Evolutionary conservation across 2,797 vertebrate genomes (phyloP).

Genomic region (Heterohyrax brucei): DNA sequence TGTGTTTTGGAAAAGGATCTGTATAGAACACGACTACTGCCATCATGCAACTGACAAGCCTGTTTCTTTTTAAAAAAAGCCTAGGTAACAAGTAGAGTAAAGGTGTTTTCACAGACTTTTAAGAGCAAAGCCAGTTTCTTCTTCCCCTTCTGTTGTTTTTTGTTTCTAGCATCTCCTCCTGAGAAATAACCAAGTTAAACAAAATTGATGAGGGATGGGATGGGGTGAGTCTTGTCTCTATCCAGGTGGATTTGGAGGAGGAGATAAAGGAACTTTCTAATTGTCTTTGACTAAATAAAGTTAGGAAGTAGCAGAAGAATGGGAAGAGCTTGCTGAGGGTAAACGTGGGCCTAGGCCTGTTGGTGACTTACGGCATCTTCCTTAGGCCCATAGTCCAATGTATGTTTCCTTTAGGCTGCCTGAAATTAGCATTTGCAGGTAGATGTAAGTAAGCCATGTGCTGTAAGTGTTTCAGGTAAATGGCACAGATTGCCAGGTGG

Average conservation of each 20-base stretch:
- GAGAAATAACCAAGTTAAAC: not conserved
- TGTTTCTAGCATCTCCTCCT: not conserved
- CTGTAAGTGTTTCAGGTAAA: not conserved
- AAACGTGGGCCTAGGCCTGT: not conserved
- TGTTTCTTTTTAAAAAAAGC: not conserved
- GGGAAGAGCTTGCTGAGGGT: not conserved
- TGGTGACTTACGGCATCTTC: not conserved
- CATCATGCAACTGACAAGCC: not conserved
- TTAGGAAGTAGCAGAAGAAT: not conserved
- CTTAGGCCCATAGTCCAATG: not conserved
- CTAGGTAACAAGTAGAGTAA: not conserved
- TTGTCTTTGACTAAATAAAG: not conserved
- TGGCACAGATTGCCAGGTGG: not conserved
- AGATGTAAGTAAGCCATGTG: not conserved
- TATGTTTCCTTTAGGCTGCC: not conserved
- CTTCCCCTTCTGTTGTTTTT: not conserved
- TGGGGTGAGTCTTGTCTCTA: not conserved
- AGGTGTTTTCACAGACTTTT: not conserved
- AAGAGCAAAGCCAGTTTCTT: not conserved
- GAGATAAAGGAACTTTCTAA: too few relatives aligned
- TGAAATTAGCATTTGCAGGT: not conserved
- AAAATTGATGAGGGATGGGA: not conserved
- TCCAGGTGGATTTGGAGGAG: not conserved
- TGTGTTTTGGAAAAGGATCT: not conserved
- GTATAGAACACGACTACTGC: not conserved